These are phyloP conservation scores for Luperina nickerlii DNA, from an alignment of 2,888 invertebrate species.

Conservation along the genomic window DNA sequence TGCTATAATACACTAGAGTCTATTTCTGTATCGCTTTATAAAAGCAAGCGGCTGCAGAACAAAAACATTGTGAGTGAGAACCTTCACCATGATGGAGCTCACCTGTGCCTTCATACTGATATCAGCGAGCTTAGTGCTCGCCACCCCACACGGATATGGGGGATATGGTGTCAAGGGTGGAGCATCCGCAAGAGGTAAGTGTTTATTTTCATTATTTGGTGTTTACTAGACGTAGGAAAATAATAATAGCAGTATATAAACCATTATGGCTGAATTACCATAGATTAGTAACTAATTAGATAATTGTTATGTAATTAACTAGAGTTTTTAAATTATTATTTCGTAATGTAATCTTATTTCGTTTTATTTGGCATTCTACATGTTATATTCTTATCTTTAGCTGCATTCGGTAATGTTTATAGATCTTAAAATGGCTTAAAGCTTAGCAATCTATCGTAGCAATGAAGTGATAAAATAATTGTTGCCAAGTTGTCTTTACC, in stretches of 20 bases:
- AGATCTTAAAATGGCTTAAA: neutral
- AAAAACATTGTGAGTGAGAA: constrained; percentile 84
- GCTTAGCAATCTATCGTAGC: neutral
- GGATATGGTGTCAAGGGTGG: constrained; percentile 86
- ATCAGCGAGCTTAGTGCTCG: constrained; percentile 76
- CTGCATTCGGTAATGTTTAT: neutral
- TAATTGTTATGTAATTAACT: neutral
- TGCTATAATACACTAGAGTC: constrained; percentile 80
- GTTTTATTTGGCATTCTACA: constrained; percentile 11
- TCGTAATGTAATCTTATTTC: constrained; percentile 5
- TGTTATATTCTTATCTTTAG: too few species aligned
- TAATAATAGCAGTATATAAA: constrained; percentile 9
- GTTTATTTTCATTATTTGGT: constrained; percentile 11
- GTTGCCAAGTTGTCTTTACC: neutral
- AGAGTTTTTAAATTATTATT: constrained; percentile 6
- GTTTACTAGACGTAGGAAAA: constrained; percentile 11
- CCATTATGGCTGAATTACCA: neutral
- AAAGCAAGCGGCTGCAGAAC: constrained; percentile 80
- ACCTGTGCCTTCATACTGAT: constrained; percentile 79
- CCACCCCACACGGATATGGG: constrained; percentile 85
- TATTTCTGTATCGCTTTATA: constrained; percentile 89
- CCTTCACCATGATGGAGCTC: constrained; percentile 87
- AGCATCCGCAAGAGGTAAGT: constrained; percentile 82
- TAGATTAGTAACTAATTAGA: constrained; percentile 12
- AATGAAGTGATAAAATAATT: constrained; percentile 1